Evolutionary conservation across 2,113 vertebrate genomes (phyloP).

Genomic region (Apodemus speciosus): DNA sequence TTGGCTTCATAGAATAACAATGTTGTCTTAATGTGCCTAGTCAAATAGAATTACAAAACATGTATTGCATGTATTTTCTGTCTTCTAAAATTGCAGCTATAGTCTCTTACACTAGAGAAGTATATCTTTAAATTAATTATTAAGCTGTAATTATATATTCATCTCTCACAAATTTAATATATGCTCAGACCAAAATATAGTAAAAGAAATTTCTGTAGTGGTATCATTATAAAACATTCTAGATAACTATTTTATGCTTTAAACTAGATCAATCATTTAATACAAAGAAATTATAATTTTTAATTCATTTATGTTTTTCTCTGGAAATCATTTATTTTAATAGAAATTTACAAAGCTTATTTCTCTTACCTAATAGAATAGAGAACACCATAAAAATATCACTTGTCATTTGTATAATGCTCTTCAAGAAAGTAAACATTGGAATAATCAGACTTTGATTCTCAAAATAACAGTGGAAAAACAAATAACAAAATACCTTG

Average conservation of each 20-base stretch:
- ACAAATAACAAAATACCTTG: constrained; percentile 17
- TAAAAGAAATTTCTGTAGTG: constrained; percentile 47
- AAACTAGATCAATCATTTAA: constrained; percentile 28
- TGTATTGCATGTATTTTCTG: not conserved
- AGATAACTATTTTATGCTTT: constrained; percentile 51
- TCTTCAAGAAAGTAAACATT: constrained; percentile 54
- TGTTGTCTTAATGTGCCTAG: constrained; percentile 40
- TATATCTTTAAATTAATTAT: constrained; percentile 60
- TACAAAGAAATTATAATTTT: constrained; percentile 24
- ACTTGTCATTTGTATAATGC: constrained; percentile 60
- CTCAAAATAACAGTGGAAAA: constrained; percentile 53
- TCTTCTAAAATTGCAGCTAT: constrained; percentile 40
- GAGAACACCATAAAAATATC: constrained; percentile 42
- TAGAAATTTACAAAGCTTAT: constrained; percentile 25
- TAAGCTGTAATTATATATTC: constrained; percentile 24
- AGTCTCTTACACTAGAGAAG: not conserved
- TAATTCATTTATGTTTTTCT: constrained; percentile 35
- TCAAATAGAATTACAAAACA: constrained; percentile 60
- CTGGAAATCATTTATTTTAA: constrained; percentile 44
- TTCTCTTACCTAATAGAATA: constrained; percentile 52
- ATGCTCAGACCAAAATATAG: constrained; percentile 22
- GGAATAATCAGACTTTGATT: constrained; percentile 41
- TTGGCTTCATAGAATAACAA: constrained; percentile 50
- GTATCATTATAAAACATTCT: constrained; percentile 38
- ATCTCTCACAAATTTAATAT: constrained; percentile 52